Base-by-base conservation (phyloP, 2,888 invertebrate species). In the Tetranychus piercei region DNA sequence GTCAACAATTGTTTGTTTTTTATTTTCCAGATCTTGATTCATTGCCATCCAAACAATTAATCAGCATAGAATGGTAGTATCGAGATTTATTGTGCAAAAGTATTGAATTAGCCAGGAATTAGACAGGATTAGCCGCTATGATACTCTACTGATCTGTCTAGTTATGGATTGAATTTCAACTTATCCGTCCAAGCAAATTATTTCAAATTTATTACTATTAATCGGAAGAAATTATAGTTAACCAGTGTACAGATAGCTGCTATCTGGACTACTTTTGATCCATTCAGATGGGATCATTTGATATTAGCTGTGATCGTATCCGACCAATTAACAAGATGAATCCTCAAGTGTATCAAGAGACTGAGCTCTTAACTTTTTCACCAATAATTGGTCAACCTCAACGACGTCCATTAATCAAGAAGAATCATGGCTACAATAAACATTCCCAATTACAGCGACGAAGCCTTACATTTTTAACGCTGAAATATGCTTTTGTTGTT, bases 301-400 rank as follows among this genome's bases (percentile, higher is more conserved):
- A 55, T 55, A 15, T 55, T 15, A 55, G 11, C 15, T 15, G 55
- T 55, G 69, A 69, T 69, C 69, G 69, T 6, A 23, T 69, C 34
- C n/a, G 69, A 69, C 69, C 69, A 69, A 23, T 22, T 22, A 22
- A 23, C 11, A 20, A 18, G 20, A 11, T 23, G 34, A 22, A 23
- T 20, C 20, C 69, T 69, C 22, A 20, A 69, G 20, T 69, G 18
- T 11, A 23, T 22, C 69, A 69, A 69, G 69, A 69, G 20, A 69
- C 69, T 69, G 69, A 69, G 20, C 69, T 69, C 6, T 69, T 69
- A 69, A 69, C 69, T 20, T 69, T 69, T 23, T 23, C 69, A 69
- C 22, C 69, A 6, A 23, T 69, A 23, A 23, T 69, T 22, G 34
- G 22, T 69, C 22, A 23, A 69, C 69, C 69, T 11, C 22, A 23